Base-by-base conservation (phyloP, 2,888 invertebrate genomes). In the Agapostemon virescens region DNA sequence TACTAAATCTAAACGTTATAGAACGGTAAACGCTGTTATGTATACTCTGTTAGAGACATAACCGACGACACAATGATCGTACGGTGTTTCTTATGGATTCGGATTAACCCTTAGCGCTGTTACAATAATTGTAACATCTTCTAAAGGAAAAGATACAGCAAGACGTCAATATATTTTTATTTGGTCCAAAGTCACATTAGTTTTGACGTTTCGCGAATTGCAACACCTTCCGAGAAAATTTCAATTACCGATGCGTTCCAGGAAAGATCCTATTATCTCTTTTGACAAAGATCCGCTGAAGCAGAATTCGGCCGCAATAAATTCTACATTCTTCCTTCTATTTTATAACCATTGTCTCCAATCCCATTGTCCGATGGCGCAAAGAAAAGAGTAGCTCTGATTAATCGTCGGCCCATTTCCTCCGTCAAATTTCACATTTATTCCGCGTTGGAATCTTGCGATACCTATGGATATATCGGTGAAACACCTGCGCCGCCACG, bases 1-100 rank as follows among this genome's bases (percentile, higher is more conserved):
- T n/a, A n/a, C n/a, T n/a, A n/a, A 68, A 52, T 63, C 67, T 69
- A 55, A 71, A 73, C 74, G 61, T 0, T n/a, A 13, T 49, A 73
- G 26, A 52, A 73, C 64, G 63, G 71, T 67, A 30, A 64, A 45
- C 72, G 61, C 23, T 20, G 42, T 23, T 26, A 33, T 20, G 33
- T 11, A 9, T 11, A 7, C 30, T 58, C 15, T 7, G 30, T 17
- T 30, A 26, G 13, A 26, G 23, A 23, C 52, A 11, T 15, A 15
- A 40, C 40, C 3, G 26, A 23, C n/a, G 49, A n/a, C 23, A 11
- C 23, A 11, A n/a, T 23, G 2, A n/a, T 52, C 11, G 11, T 23
- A n/a, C 45, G 20, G 45, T 45, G 20, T 20, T 49, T n/a, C 13
- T 55, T 15, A 20, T 20, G 20, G 1, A 45, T 9, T 9, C 49